Percentiles rank a stretch among this genome's conserved stretches.
Evolutionary conservation across 2,797 vertebrate genomes (phyloP).

Genomic region (Cottoperca gobio): DNA sequence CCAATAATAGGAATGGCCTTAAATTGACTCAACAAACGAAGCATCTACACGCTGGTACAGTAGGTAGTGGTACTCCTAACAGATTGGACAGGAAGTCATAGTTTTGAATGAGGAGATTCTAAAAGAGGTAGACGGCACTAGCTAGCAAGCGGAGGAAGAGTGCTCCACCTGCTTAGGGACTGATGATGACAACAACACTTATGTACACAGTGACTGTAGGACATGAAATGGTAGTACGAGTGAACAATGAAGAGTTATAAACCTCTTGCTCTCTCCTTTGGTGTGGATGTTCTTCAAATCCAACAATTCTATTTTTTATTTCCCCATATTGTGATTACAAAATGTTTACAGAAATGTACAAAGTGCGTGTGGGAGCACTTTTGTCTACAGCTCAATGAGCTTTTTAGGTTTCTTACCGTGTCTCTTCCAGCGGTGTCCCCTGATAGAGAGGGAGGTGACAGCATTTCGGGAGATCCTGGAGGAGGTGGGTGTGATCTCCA

Average conservation of each 20-base stretch:
- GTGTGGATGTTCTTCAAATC: neutral
- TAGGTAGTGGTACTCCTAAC: too few species aligned
- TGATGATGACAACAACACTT: slow-evolving; percentile 33
- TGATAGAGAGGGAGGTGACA: slow-evolving; percentile 97
- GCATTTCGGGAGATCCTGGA: slow-evolving; percentile 98
- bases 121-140: neutral
- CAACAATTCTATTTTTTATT: neutral
- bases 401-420: slow-evolving; percentile 89
- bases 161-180: neutral
- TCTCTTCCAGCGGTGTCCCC: slow-evolving; percentile 98
- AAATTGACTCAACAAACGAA: too few species aligned
- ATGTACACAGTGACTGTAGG: slow-evolving; percentile 27
- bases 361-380: neutral
- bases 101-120: slow-evolving; percentile 7
- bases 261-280: slow-evolving; percentile 51
- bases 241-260: slow-evolving; percentile 32
- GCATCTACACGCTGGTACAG: too few species aligned
- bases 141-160: slow-evolving; percentile 6
- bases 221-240: slow-evolving; percentile 36
- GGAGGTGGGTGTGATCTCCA: slow-evolving; percentile 97
- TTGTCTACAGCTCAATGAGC: neutral
- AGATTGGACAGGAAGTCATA: neutral
- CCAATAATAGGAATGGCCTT: too few species aligned
- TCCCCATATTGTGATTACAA: neutral
- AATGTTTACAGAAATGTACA: neutral